These are phyloP conservation scores for Papilio aristodemus DNA, from an alignment of 1,140 invertebrate species.

Conservation along the genomic window DNA sequence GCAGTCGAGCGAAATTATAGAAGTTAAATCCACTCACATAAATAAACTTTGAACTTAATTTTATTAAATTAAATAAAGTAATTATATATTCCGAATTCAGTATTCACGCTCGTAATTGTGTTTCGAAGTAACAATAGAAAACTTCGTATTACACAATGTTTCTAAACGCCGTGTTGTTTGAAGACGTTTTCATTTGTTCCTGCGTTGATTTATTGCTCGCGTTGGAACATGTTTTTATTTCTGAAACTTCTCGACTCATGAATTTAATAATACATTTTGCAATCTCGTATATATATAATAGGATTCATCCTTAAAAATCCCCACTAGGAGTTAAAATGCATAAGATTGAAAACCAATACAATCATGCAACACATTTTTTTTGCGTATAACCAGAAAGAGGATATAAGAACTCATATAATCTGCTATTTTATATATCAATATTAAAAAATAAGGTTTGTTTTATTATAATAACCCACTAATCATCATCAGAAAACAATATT, in stretches of 20 bases:
- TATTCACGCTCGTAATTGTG: background rate
- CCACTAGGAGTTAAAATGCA: background rate
- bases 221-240: constrained; percentile 33
- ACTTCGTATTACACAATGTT: constrained; percentile 24
- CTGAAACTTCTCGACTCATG: constrained; percentile 26
- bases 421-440: no score
- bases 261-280: no score
- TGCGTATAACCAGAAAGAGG: no score
- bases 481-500: no score
- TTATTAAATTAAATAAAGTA: background rate
- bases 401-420: no score
- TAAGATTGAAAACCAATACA: background rate
- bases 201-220: constrained; percentile 26
- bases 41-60: background rate
- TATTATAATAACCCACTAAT: no score
- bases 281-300: no score
- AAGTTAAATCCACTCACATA: no score
- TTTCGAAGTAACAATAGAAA: constrained; percentile 13
- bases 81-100: background rate
- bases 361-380: no score
- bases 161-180: constrained; percentile 18
- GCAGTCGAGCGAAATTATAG: no score
- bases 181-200: constrained; percentile 26
- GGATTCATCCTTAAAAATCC: no score
- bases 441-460: no score